Conservation (phyloP, 2,797 vertebrate genomes). For the Sebastes kiyomatsui region DNA sequence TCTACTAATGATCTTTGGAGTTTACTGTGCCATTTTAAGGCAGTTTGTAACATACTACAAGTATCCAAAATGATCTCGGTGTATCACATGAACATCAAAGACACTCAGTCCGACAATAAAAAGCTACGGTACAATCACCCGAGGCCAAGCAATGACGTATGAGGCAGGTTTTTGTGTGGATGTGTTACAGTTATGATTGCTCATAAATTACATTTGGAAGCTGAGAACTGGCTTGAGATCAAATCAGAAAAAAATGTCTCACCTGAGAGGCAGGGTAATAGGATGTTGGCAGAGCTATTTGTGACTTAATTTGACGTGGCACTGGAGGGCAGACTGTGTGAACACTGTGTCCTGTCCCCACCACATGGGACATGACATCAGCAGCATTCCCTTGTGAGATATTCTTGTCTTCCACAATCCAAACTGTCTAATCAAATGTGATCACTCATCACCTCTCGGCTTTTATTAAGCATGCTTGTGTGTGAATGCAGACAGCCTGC, state of each 20-base stretch:
- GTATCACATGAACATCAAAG: constrained; percentile 33
- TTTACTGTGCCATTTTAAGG: background rate
- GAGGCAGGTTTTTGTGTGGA: constrained; percentile 10
- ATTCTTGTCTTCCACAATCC: background rate
- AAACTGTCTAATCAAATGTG: background rate
- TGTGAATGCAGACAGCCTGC: background rate
- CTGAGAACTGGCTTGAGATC: constrained; percentile 66
- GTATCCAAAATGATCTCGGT: background rate
- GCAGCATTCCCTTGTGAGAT: constrained; percentile 2
- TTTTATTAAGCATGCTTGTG: background rate
- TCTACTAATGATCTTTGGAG: background rate
- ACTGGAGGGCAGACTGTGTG: constrained; percentile 44
- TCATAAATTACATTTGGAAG: constrained; percentile 65
- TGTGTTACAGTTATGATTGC: constrained; percentile 48
- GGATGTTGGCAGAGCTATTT: constrained; percentile 63
- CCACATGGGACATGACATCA: constrained; percentile 21
- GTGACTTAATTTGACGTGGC: constrained; percentile 37
- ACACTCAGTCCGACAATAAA: constrained; percentile 1
- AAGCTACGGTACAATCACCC: constrained; percentile 20
- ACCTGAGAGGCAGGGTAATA: constrained; percentile 58
- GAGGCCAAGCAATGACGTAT: constrained; percentile 40
- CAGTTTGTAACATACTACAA: background rate
- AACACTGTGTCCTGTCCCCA: constrained; percentile 38
- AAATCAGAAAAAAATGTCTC: constrained; percentile 67
- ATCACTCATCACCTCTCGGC: background rate